These are phyloP conservation scores for Vidua macroura DNA, from an alignment of 2,113 vertebrate genomes.

Conservation along the genomic window DNA sequence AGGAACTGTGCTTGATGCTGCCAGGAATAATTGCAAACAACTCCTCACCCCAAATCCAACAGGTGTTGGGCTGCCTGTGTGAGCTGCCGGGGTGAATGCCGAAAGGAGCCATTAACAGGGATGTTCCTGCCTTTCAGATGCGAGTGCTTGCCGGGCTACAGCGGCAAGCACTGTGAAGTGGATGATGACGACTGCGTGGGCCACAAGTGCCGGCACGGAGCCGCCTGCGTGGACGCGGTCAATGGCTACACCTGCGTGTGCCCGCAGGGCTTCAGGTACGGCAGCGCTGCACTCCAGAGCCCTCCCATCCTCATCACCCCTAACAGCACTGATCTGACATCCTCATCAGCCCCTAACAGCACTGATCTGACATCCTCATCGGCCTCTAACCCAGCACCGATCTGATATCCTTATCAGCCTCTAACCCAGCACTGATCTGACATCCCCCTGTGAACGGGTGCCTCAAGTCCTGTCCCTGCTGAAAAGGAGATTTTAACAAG, in stretches of 20 bases:
- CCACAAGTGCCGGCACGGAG: conserved; percentile 92
- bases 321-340: accelerated
- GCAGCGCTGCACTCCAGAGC: background rate
- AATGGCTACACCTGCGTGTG: conserved; percentile 94
- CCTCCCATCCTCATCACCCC: background rate
- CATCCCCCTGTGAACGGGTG: background rate
- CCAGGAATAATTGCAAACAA: background rate
- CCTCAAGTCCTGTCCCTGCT: background rate
- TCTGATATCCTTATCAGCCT: too few relatives aligned
- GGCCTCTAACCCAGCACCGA: too few relatives aligned
- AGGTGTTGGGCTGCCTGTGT: background rate
- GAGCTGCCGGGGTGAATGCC: background rate
- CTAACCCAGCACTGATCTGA: background rate
- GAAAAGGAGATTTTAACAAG: background rate
- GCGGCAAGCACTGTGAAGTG: conserved; percentile 89
- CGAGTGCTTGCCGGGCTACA: conserved; percentile 91
- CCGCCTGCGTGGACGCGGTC: conserved; percentile 87
- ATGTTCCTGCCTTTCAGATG: conserved; percentile 76
- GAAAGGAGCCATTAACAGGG: background rate
- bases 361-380: too few relatives aligned
- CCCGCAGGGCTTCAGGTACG: conserved; percentile 93
- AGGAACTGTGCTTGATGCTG: background rate
- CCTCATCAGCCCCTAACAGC: too few relatives aligned
- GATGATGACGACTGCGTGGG: conserved; percentile 88
- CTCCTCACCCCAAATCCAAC: background rate